Evolutionary conservation across 2,113 vertebrate genomes (phyloP).

Genomic region (Piprites chloris): DNA sequence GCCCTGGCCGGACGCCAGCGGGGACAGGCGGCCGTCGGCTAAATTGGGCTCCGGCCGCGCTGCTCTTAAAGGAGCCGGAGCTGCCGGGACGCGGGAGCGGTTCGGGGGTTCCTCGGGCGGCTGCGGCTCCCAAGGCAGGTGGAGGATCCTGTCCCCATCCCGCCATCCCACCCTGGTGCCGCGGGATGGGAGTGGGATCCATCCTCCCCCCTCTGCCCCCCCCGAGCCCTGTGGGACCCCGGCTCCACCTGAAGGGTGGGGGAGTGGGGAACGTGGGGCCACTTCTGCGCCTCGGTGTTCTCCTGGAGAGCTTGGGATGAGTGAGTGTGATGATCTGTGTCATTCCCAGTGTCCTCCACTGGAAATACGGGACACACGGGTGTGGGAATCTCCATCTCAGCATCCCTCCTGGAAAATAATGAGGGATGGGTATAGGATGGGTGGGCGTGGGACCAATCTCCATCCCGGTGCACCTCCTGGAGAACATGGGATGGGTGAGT

Average conservation of each 20-base stretch:
- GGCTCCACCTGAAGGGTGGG: too few species aligned
- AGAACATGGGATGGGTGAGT: not conserved
- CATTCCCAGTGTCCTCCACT: not conserved
- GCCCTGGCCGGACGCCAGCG: constrained; percentile 12
- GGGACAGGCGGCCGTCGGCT: constrained; percentile 9
- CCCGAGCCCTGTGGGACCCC: not conserved
- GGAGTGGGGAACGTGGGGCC: not conserved
- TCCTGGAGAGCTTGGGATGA: not conserved
- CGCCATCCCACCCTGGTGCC: not conserved
- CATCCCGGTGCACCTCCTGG: not conserved
- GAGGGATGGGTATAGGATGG: not conserved
- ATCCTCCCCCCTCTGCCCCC: rapidly evolving
- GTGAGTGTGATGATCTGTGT: not conserved
- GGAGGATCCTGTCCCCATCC: not conserved
- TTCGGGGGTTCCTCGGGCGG: not conserved
- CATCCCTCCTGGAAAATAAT: not conserved
- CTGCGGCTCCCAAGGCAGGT: not conserved
- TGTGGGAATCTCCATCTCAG: not conserved
- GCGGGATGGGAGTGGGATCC: not conserved
- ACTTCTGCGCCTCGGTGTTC: rapidly evolving
- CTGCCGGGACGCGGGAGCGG: not conserved
- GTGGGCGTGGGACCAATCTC: not conserved
- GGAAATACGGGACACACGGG: rapidly evolving
- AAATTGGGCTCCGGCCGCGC: not conserved
- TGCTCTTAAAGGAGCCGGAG: constrained; percentile 49